Percentiles rank a stretch among this genome's conserved stretches.
Conservation (phyloP, 2,888 invertebrate genomes). For the Eilema sororculum region DNA sequence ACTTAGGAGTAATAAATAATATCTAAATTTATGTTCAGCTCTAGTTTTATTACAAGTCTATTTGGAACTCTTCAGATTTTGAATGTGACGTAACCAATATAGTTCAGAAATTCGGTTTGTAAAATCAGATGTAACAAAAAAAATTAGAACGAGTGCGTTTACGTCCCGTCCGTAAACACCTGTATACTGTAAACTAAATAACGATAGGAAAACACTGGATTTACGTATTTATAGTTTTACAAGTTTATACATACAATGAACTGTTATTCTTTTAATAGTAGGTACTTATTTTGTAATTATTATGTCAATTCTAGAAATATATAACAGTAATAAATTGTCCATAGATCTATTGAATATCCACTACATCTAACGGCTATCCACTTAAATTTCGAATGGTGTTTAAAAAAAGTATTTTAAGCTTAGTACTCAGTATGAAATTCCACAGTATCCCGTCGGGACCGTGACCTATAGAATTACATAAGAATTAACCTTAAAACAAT, state of each 20-base stretch:
- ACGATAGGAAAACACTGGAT: too few relatives aligned
- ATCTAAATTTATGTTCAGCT: slow-evolving; percentile 1
- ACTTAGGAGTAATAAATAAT: slow-evolving; percentile 3
- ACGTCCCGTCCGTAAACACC: neutral
- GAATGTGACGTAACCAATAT: neutral
- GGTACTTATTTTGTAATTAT: neutral
- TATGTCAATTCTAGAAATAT: neutral
- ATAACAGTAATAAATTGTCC: neutral
- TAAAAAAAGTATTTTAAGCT: too few relatives aligned
- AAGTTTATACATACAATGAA: neutral
- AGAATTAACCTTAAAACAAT: slow-evolving; percentile 50
- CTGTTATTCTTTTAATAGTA: neutral
- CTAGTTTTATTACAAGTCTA: neutral
- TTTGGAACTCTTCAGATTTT: neutral
- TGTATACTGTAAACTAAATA: neutral
- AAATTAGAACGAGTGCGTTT: neutral
- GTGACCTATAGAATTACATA: slow-evolving; percentile 47
- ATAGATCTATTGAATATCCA: neutral
- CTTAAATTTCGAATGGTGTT: too few relatives aligned
- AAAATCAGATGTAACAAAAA: neutral
- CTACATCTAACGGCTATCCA: too few relatives aligned
- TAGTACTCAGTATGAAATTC: neutral
- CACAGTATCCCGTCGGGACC: slow-evolving; percentile 28
- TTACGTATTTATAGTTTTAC: neutral
- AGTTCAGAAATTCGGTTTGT: neutral